Base-by-base conservation (phyloP, 2,888 invertebrate genomes). In the Ophonus ardosiacus region DNA sequence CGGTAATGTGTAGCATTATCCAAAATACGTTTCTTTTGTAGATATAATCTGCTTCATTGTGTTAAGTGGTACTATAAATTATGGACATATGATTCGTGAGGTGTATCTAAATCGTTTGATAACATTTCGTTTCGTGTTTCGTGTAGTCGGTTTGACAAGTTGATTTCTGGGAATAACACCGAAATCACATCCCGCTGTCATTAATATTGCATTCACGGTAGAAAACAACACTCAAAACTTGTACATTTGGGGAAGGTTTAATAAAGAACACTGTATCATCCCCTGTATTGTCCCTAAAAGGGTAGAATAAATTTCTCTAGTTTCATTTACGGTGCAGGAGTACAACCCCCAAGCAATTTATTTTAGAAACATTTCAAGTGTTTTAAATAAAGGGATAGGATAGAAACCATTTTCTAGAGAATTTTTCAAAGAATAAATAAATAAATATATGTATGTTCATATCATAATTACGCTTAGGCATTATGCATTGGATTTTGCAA, bases 41-140 rank as follows among this genome's bases (percentile, higher is more conserved):
- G 71, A 71, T 71, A 71, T 15, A 71, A 71, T 71, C 71, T 40
- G 18, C 7, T 71, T 71, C 15, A 81, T 81, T 81, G 51, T 31
- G 68, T 68, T 68, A 81, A 81, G 81, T 81, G 68, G 51, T n/a
- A 17, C 17, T 21, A 18, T 81, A 81, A 18, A 81, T 68, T 56
- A 81, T 56, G 65, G n/a, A n/a, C 13, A 81, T 81, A 63, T 43
- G 21, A 63, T 68, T 65, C 81, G 65, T 71, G 68, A 18, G 68
- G n/a, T 59, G 18, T 79, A 59, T 79, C 79, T n/a, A 21, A 79
- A 57, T n/a, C 79, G 57, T 31, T 71, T 59, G 79, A 79, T 79
- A 79, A 79, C 31, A 38, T 18, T 15, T 13, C 38, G 31, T 68
- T 15, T 24, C 68, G 68, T 21, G 7, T 1, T 74, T 40, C 76